These are phyloP conservation scores for Liolophura sinensis DNA, from an alignment of 1,140 invertebrate species.

Conservation along the genomic window DNA sequence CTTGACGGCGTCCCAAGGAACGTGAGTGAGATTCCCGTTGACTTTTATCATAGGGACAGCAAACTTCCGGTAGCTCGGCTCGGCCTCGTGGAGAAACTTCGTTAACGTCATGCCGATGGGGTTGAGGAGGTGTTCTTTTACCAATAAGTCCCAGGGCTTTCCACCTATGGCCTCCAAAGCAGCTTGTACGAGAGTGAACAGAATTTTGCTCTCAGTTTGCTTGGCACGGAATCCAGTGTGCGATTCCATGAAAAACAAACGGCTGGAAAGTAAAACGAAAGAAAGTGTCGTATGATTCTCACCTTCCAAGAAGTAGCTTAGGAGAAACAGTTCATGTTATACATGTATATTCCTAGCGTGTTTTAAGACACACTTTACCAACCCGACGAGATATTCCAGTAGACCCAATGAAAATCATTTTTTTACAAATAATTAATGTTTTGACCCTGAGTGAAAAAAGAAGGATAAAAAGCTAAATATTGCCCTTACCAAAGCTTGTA, in stretches of 20 bases:
- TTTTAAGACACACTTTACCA: background rate
- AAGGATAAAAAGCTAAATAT: background rate
- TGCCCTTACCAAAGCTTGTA: background rate
- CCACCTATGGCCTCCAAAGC: conserved; percentile 24
- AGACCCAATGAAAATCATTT: background rate
- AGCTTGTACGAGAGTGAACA: conserved; percentile 30
- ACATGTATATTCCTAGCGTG: background rate
- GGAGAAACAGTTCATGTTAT: background rate
- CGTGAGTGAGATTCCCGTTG: conserved; percentile 4
- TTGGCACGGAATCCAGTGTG: conserved; percentile 28
- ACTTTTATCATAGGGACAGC: conserved; percentile 14
- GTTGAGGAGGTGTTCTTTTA: conserved; percentile 22
- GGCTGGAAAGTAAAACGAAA: conserved; percentile 18
- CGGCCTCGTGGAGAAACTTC: conserved; percentile 19
- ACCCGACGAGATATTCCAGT: background rate
- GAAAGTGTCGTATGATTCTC: background rate
- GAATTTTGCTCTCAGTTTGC: conserved; percentile 26
- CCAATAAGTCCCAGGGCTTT: conserved; percentile 28
- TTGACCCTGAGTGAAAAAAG: background rate
- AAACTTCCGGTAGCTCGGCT: conserved; percentile 3
- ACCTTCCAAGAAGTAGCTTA: background rate
- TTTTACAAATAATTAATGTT: background rate
- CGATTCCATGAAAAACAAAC: conserved; percentile 23
- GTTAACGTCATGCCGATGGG: conserved; percentile 28
- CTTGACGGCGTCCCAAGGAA: conserved; percentile 19